A percentile compares a stretch with the other conserved stretches of the same genome.
phyloP scores from a whole-genome alignment of 2,888 invertebrate genomes.

The Plebejus anna region DNA sequence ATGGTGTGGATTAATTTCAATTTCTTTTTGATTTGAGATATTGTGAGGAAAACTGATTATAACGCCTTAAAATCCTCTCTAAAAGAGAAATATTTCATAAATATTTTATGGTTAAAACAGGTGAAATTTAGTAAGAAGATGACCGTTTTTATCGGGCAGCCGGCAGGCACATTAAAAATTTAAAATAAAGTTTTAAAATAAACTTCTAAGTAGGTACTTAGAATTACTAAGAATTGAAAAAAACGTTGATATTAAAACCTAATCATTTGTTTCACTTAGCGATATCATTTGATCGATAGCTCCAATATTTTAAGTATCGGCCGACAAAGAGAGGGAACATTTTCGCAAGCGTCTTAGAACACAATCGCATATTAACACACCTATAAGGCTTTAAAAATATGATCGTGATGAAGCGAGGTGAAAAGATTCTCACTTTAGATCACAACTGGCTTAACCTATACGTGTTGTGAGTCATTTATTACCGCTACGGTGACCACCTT shows the following conservation, averaged over 20 bases:
- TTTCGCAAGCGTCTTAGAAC: conserved; percentile 48
- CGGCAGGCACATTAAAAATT: too few relatives aligned
- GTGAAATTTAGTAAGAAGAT: too few relatives aligned
- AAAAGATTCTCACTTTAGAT: conserved; percentile 67
- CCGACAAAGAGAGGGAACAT: not conserved
- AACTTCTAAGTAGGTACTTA: too few relatives aligned
- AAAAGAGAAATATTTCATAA: too few relatives aligned
- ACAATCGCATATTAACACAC: conserved; percentile 55
- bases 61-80: too few relatives aligned
- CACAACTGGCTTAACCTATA: conserved; percentile 65
- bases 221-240: not conserved
- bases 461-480: conserved; percentile 73
- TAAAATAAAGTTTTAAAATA: too few relatives aligned
- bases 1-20: too few relatives aligned
- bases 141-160: too few relatives aligned
- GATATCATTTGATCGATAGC: not conserved
- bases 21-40: too few relatives aligned
- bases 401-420: conserved; percentile 50
- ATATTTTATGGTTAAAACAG: too few relatives aligned
- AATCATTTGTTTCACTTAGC: not conserved
- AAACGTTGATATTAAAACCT: not conserved
- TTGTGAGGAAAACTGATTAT: too few relatives aligned
- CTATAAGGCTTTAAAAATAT: conserved; percentile 49
- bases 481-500: conserved; percentile 58
- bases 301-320: not conserved